Base-by-base conservation (phyloP, 2,888 invertebrate genomes). In the Gibbula magus region DNA sequence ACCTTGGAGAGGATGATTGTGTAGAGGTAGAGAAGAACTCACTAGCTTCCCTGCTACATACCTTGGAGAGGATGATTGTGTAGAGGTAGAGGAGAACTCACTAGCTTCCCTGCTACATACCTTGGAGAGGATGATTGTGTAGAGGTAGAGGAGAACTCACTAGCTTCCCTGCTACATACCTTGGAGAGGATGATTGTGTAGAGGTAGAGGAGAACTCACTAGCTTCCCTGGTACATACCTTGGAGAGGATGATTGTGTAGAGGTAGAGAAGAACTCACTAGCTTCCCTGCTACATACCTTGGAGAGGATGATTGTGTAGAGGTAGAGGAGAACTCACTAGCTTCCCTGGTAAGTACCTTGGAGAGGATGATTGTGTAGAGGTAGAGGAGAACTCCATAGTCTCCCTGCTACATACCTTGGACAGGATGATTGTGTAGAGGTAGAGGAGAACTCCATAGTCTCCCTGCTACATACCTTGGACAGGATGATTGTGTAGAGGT, bases 351-450 rank as follows among this genome's bases (percentile, higher is more conserved):
- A 45, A 80, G 79, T 85, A 91, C 91, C 88, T 92, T 92, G 5
- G 98, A 97, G 88, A 96, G 95, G 92, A 98, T 95, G 89, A 98
- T 96, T 91, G 97, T 97, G 94, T 98, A 98, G 90, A 98, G 95
- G 92, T 98, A 96, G 78, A 97, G 94, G 82, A 91, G 91, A 82
- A 91, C 93, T 83, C 89, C 93, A 89, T 85, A 91, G 70, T 85
- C 86, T 5, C 87, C 84, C 75, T 87, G 89, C 80, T 90, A 92
- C 73, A n/a, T n/a, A n/a, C n/a, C n/a, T n/a, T n/a, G n/a, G n/a
- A n/a, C n/a, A n/a, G n/a, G n/a, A n/a, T n/a, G n/a, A 35, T 5
- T 7, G 5, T 13, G 13, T 45, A 45, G 1, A 10, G 45, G 1
- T 45, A 13, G 13, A 45, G 45, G 1, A 10, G 45, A 45, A 45